Conservation (phyloP, 2,888 invertebrate species). For the Epirrhoe alternata region DNA sequence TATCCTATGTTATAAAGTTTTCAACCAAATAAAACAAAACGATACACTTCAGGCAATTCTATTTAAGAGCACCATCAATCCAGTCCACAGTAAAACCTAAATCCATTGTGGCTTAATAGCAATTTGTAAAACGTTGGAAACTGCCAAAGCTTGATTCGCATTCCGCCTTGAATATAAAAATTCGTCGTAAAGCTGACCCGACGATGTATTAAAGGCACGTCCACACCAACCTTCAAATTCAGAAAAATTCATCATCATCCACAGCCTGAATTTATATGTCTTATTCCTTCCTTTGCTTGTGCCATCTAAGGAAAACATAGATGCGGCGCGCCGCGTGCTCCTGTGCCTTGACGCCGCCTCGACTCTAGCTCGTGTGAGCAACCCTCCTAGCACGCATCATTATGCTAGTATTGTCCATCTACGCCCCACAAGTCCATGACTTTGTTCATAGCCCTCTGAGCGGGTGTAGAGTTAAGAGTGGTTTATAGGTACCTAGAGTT, state of each 20-base stretch:
- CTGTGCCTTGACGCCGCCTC: too few species aligned
- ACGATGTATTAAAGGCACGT: constrained; percentile 15
- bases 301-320: too few species aligned
- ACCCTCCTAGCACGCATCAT: too few species aligned
- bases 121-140: constrained; percentile 28
- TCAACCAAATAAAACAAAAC: not conserved
- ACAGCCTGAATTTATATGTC: too few species aligned
- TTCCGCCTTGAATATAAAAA: constrained; percentile 34
- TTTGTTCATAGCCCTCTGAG: too few species aligned
- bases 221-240: not conserved
- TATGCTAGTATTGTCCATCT: too few species aligned
- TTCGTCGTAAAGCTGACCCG: constrained; percentile 33
- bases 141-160: constrained; percentile 31
- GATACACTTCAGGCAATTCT: not conserved
- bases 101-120: constrained; percentile 29
- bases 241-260: not conserved
- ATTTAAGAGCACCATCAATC: constrained; percentile 7
- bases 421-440: too few species aligned
- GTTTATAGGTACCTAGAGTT: too few species aligned
- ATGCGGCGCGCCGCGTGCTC: too few species aligned
- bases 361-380: too few species aligned
- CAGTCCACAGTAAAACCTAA: constrained; percentile 12
- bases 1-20: not conserved
- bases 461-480: too few species aligned
- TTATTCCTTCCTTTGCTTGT: too few species aligned